These are phyloP conservation scores for Grus americana DNA, from an alignment of 2,113 vertebrate species.

Conservation along the genomic window DNA sequence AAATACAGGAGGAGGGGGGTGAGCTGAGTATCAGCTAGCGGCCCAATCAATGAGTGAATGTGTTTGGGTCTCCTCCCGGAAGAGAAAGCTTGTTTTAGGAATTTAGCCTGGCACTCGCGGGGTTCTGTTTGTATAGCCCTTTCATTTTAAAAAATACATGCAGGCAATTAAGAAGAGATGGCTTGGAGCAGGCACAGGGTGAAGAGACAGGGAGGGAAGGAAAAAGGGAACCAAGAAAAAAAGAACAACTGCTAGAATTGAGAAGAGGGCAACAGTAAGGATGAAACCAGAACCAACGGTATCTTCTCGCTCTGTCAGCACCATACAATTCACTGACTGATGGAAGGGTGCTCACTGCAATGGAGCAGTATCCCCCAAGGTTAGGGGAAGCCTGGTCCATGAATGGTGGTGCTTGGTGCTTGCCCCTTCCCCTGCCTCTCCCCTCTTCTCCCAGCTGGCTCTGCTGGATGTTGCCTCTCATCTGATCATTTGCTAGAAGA, in stretches of 20 bases:
- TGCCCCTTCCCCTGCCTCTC: background rate
- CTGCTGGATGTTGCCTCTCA: background rate
- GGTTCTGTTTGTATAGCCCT: constrained; percentile 57
- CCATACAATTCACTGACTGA: background rate
- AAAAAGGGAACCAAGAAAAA: background rate
- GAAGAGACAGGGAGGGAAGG: constrained; percentile 10
- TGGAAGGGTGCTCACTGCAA: background rate
- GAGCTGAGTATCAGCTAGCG: constrained; percentile 60
- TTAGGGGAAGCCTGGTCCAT: background rate
- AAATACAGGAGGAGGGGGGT: constrained; percentile 34
- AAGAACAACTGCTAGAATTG: background rate
- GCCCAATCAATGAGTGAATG: constrained; percentile 62
- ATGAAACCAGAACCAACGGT: background rate
- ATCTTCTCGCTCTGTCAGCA: background rate
- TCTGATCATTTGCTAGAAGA: background rate
- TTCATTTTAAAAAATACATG: constrained; percentile 47
- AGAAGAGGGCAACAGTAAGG: background rate
- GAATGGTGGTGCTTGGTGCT: background rate
- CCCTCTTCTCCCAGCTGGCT: background rate
- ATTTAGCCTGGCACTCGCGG: constrained; percentile 13
- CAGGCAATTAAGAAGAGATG: constrained; percentile 28
- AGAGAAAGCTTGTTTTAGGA: constrained; percentile 63
- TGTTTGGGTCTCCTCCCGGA: constrained; percentile 50
- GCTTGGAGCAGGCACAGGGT: background rate
- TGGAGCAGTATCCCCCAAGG: background rate